Evolutionary conservation across 2,797 vertebrate genomes (phyloP), one percentile per base, ranked within the genome.

Genomic region (Selene dorsalis): DNA sequence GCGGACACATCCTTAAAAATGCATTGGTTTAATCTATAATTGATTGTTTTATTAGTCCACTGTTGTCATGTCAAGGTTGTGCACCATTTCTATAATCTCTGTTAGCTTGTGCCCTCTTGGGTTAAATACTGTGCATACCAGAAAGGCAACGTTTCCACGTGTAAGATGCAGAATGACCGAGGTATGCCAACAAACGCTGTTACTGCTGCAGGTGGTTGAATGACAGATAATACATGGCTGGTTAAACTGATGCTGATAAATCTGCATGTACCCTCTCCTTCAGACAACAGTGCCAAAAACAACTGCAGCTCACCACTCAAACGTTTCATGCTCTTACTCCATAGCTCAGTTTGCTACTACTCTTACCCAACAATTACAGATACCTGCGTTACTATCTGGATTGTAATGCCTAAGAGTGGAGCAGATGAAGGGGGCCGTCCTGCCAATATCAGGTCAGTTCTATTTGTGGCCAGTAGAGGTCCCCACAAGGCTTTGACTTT

Each of bases 381-480:
- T 77, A 55, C 69, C 28, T 50, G 39, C 62, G 17, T 66, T 50
- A 39, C 45, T 45, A 24, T 83, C 59, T 73, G 24, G 48, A 67
- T 24, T 66, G 18, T 13, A 55, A 68, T 10, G 24, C 52, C 47
- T 55, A 13, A 56, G 70, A 77, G 55, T 0, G 9, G 47, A 63
- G 41, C 12, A n/a, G 22, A 58, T 35, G 10, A 12, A 59, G 12
- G 22, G 24, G 48, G 10, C 24, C 18, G 24, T 69, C 53, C 38
- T 68, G 30, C 75, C 32, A 64, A 22, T 17, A 77, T 67, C 71
- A 63, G 45, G 35, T 74, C 45, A 79, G 22, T 83, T 87, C 52
- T 59, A 78, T 67, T 61, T 78, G 60, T 88, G 82, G 84, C 91
- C 94, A 91, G 75, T 75, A 93, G 93, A 91, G 91, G 93, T 86